Conservation (phyloP, 2,888 invertebrate genomes). For the Eupelmus urozonus region DNA sequence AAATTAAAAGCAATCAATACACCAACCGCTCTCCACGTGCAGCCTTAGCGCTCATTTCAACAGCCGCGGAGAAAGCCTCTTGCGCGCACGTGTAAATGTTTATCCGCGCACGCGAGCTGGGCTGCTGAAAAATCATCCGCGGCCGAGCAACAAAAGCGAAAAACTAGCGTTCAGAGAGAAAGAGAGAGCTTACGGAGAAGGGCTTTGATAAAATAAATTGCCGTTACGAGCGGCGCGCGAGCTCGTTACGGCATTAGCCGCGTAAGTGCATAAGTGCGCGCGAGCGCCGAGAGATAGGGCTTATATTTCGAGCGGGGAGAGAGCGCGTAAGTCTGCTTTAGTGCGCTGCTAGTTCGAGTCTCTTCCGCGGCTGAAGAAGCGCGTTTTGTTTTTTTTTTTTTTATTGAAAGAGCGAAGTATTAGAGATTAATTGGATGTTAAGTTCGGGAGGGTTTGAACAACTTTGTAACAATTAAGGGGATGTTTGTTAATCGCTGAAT, state of each 20-base stretch:
- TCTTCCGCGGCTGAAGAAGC: neutral
- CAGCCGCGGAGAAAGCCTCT: neutral
- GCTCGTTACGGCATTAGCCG: constrained; percentile 40
- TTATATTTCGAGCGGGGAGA: neutral
- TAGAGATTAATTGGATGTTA: no score
- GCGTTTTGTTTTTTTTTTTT: no score
- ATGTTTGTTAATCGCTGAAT: no score
- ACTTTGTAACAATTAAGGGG: no score
- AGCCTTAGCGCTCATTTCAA: no score
- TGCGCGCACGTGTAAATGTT: neutral
- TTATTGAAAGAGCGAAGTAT: no score
- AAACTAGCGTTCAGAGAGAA: neutral
- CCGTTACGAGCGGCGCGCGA: neutral
- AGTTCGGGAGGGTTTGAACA: no score
- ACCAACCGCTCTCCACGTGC: no score
- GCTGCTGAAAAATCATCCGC: no score
- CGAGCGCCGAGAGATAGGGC: neutral
- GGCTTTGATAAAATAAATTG: constrained; percentile 41
- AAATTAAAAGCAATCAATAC: no score
- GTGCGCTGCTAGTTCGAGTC: neutral
- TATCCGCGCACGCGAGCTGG: neutral
- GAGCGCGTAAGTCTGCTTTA: neutral
- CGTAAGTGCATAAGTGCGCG: constrained; percentile 28
- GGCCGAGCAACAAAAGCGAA: no score
- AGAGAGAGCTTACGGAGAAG: neutral